Conservation (phyloP, 1,140 invertebrate species). For the Brachionus plicatilis region DNA sequence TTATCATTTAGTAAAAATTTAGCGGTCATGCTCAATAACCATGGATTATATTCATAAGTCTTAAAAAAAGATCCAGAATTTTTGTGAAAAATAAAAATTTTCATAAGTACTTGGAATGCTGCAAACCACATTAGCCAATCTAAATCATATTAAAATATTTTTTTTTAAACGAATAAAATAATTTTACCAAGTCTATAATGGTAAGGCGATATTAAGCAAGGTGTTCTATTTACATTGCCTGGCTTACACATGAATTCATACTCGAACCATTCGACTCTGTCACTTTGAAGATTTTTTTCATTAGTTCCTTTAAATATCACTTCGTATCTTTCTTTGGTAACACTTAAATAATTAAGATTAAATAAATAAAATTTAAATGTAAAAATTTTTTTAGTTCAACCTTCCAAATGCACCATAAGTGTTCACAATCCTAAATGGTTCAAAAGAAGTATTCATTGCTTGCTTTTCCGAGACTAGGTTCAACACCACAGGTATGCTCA, state of each 20-base stretch:
- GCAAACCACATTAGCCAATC: slow-evolving; percentile 47
- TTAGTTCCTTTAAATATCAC: slow-evolving; percentile 56
- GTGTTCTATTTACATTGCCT: slow-evolving; percentile 48
- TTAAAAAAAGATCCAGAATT: background rate
- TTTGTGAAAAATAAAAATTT: slow-evolving; percentile 54
- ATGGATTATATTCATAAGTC: slow-evolving; percentile 17
- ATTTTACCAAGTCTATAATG: slow-evolving; percentile 53
- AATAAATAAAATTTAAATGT: slow-evolving; percentile 16
- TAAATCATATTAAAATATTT: slow-evolving; percentile 45
- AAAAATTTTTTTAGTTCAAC: slow-evolving; percentile 43
- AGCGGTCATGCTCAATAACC: slow-evolving; percentile 44
- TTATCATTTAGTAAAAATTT: slow-evolving; percentile 55
- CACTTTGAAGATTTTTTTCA: slow-evolving; percentile 44
- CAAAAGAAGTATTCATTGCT: slow-evolving; percentile 58
- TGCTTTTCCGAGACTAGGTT: slow-evolving; percentile 55
- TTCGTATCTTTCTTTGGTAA: slow-evolving; percentile 56
- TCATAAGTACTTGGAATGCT: slow-evolving; percentile 51
- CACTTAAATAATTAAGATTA: slow-evolving; percentile 45
- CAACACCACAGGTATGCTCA: slow-evolving; percentile 56
- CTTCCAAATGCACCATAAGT: slow-evolving; percentile 59
- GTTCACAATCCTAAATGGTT: slow-evolving; percentile 56
- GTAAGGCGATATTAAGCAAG: slow-evolving; percentile 57
- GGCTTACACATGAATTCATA: slow-evolving; percentile 59
- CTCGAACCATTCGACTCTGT: slow-evolving; percentile 50
- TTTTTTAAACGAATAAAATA: slow-evolving; percentile 51